Percentiles rank a stretch among this genome's conserved stretches.
These are phyloP conservation scores for Paedocypris sp. DNA, from an alignment of 2,113 vertebrate species.

Conservation along the genomic window DNA sequence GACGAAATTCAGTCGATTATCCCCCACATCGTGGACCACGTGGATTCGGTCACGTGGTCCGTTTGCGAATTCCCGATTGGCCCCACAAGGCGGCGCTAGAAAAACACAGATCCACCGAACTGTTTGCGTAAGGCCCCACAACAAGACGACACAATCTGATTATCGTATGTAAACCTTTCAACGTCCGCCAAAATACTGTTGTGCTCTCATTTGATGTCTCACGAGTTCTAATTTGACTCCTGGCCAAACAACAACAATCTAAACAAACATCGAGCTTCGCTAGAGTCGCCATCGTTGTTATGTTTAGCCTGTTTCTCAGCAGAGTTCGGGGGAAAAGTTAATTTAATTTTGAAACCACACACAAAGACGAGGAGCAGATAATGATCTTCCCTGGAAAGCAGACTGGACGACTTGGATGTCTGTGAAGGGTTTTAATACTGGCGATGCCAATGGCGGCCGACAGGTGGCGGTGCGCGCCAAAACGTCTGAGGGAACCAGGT, in stretches of 20 bases:
- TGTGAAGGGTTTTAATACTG: neutral
- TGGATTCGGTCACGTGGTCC: too few species aligned
- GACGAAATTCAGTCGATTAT: too few species aligned
- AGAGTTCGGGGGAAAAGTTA: neutral
- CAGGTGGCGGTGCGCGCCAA: conserved; percentile 5
- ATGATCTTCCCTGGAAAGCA: neutral
- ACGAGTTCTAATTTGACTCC: neutral
- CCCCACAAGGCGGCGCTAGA: too few species aligned
- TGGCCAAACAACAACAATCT: neutral
- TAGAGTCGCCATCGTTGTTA: too few species aligned
- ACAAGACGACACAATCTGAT: neutral
- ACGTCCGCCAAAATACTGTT: neutral
- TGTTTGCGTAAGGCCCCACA: too few species aligned
- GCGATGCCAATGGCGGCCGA: neutral
- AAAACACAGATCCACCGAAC: too few species aligned
- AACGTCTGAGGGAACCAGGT: neutral
- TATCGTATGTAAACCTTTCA: neutral
- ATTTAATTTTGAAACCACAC: neutral
- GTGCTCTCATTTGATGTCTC: neutral
- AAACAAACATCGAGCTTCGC: too few species aligned
- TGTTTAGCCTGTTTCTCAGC: neutral
- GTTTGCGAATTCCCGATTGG: too few species aligned
- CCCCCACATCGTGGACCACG: too few species aligned
- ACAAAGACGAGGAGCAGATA: neutral
- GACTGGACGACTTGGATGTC: neutral